Evolutionary conservation across 2,888 invertebrate genomes (phyloP), one percentile per base, ranked within the genome.

Genomic region (Mythimna pallens): DNA sequence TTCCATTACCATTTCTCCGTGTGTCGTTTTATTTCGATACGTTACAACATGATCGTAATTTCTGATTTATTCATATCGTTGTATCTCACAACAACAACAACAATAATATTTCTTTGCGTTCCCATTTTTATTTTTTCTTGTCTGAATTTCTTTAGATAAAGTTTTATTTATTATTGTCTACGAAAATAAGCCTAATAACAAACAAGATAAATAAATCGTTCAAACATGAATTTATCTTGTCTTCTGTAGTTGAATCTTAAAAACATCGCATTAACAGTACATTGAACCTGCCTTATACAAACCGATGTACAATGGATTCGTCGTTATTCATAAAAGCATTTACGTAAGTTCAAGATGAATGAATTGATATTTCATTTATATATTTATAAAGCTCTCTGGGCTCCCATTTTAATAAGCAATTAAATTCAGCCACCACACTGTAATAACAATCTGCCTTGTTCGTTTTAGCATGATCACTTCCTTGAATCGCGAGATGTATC

Each of bases 181-280:
- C 67, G 20, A 62, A 80, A 83, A 75, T 70, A 78, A 81, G 71
- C 79, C 82, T 47, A 25, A 81, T 70, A 87, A 85, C 81, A 81
- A 71, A 79, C 65, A 75, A 88, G 77, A 75, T 10, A 86, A 88
- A 82, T 86, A 83, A 87, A 90, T 87, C 75, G 73, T 80, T 81
- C 75, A 82, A 30, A 87, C 82, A 82, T 87, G 83, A 88, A 87
- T 76, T 80, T 85, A 86, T 86, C 80, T 84, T 70, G 36, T 78
- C 71, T 80, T 52, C 10, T 84, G 43, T 86, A 83, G 87, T 57
- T 57, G 10, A 58, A 36, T 70, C 71, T 86, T 86, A 82, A 83
- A 87, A 89, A 86, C 85, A 86, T 84, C 82, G 74, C 89, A 91
- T 92, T 92, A 91, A 87, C 65, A 87, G 92, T 87, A 62, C 92